These are phyloP conservation scores for Melangyna quadrimaculata DNA, from an alignment of 2,888 invertebrate genomes.

Conservation along the genomic window DNA sequence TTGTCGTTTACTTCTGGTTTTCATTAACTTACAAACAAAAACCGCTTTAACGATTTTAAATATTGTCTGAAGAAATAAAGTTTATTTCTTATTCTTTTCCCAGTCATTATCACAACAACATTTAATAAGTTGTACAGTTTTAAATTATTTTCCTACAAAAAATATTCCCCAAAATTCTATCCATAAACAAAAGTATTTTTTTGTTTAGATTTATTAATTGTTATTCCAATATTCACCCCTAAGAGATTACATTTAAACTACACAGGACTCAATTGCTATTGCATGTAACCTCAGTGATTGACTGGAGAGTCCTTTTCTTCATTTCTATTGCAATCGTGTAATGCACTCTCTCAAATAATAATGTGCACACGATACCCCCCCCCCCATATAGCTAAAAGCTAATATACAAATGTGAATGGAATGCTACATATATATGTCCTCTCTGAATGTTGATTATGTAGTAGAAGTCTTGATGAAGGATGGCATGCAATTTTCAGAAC, in stretches of 20 bases:
- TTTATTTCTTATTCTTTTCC: too few relatives aligned
- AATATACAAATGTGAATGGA: constrained; percentile 3
- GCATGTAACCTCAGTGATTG: constrained; percentile 67
- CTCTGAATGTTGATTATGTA: background rate
- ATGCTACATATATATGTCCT: background rate
- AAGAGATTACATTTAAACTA: background rate
- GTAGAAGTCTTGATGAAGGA: background rate
- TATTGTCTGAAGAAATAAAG: too few relatives aligned
- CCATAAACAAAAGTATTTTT: background rate
- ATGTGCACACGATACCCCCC: constrained; percentile 30
- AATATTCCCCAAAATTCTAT: too few relatives aligned
- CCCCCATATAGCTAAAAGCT: background rate
- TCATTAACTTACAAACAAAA: too few relatives aligned
- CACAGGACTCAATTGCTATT: constrained; percentile 46
- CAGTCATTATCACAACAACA: too few relatives aligned
- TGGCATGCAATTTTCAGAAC: constrained; percentile 63
- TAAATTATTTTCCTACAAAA: too few relatives aligned
- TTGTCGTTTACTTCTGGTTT: too few relatives aligned
- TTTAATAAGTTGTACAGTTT: too few relatives aligned
- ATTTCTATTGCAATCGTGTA: constrained; percentile 64
- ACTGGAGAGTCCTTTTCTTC: constrained; percentile 61
- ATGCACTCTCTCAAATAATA: constrained; percentile 48
- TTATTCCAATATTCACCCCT: background rate
- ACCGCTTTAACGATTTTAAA: too few relatives aligned
- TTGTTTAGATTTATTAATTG: too few relatives aligned